Evolutionary conservation across 2,888 invertebrate species (phyloP), one percentile per base, ranked within the genome.

Genomic region (Caenorhabditis plicata): DNA sequence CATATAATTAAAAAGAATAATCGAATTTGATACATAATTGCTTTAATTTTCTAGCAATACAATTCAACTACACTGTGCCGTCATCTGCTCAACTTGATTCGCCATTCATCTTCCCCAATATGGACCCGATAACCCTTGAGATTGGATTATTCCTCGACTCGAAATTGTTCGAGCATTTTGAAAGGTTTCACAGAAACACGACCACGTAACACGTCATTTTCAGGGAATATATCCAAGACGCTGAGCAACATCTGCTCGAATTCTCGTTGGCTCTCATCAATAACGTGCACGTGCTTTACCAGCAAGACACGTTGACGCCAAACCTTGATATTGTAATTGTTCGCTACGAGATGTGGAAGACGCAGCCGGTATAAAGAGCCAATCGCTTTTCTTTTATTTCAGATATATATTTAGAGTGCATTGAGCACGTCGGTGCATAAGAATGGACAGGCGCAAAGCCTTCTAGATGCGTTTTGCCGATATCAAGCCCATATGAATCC

Each of bases 251-350:
- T 64, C 57, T 80, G 15, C 65, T 77, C 33, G 80, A 80, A 40
- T 80, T 80, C 50, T 73, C 80, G 2, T 47, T 80, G 17, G 80
- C 80, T 20, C 52, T 80, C 15, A 80, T 80, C 40, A 80, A 80
- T 54, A 80, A 80, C 45, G 80, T 80, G 2, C 77, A 80, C 51
- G 74, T 80, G 2, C 58, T 78, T 1, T 75, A 75, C 26, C 72
- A 77, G 35, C 78, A 80, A 58, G 72, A 75, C 23, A 74, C 76
- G 0, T 54, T 80, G 13, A 63, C 67, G 19, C 80, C 80, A 7
- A 78, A 77, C 38, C 43, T 80, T 13, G 77, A 81, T 44, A 74
- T 80, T 42, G 76, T 77, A 26, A 75, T 80, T 33, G 80, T 81
- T 8, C 50, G 77, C 22, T 80, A 73, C 46, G 80, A 81, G 50